Evolutionary conservation across 2,113 vertebrate species (phyloP).

Genomic region (Falcunculus frontatus): DNA sequence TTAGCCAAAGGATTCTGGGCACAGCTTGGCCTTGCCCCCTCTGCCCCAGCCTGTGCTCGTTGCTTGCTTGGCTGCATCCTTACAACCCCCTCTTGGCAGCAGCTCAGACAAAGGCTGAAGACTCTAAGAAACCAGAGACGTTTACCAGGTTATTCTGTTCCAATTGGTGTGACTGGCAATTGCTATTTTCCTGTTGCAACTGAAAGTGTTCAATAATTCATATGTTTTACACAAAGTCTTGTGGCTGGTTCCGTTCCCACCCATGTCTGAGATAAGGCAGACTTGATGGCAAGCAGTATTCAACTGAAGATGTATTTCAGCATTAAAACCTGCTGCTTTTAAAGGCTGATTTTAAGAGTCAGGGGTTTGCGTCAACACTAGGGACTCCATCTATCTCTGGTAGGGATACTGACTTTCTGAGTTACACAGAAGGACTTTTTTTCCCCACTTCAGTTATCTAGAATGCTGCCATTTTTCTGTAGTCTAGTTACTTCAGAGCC

Average conservation of each 20-base stretch:
- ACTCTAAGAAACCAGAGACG: neutral
- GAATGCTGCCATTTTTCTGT: neutral
- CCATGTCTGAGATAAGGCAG: neutral
- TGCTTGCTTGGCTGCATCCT: neutral
- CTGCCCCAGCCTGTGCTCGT: rapidly evolving
- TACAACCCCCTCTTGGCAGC: neutral
- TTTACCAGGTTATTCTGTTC: neutral
- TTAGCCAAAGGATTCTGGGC: neutral
- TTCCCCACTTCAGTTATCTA: neutral
- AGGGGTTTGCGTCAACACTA: neutral
- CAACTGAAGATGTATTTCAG: neutral
- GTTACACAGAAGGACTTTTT: neutral
- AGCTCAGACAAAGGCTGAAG: neutral
- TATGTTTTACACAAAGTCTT: neutral
- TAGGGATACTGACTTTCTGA: neutral
- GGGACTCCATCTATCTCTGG: neutral
- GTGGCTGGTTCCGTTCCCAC: neutral
- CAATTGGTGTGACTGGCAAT: neutral
- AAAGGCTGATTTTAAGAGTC: neutral
- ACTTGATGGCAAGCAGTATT: neutral
- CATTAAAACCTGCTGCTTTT: neutral
- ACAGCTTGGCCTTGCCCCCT: neutral
- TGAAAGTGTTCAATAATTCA: conserved; percentile 12
- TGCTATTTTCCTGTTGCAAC: neutral
- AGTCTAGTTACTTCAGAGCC: neutral